Conservation (phyloP, 53 echinoderm and acorn worm genomes). For the Crossaster papposus region DNA sequence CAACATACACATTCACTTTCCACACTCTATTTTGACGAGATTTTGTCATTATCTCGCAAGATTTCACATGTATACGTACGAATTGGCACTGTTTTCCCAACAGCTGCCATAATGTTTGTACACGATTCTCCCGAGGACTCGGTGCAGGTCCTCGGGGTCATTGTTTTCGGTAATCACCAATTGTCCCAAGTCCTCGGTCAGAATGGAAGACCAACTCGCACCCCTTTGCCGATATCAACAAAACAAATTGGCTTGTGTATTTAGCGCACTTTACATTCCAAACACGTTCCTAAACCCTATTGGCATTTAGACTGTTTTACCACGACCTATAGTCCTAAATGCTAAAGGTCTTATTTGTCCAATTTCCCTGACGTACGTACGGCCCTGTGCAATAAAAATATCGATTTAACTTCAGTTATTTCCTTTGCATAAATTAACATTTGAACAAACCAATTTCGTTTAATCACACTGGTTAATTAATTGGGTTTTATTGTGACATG, state of each 20-base stretch:
- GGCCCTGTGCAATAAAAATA: not conserved
- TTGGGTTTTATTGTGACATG: too few species aligned
- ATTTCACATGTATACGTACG: too few species aligned
- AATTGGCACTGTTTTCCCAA: too few species aligned
- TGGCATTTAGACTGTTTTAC: not conserved
- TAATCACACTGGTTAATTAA: not conserved
- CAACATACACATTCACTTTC: too few species aligned
- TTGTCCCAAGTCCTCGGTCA: too few species aligned
- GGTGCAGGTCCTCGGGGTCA: too few species aligned
- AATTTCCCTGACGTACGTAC: not conserved
- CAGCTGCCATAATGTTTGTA: too few species aligned
- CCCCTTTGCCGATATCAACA: not conserved
- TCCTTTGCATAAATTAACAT: constrained; percentile 28
- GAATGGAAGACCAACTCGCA: too few species aligned
- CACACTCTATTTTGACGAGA: not conserved
- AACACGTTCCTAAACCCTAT: not conserved
- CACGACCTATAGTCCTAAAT: not conserved
- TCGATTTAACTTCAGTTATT: not conserved
- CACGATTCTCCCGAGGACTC: too few species aligned
- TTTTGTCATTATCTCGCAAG: not conserved
- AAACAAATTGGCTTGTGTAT: not conserved
- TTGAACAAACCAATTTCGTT: not conserved
- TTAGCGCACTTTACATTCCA: not conserved
- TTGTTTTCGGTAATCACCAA: too few species aligned
- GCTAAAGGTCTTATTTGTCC: not conserved